Evolutionary conservation across 2,797 vertebrate genomes (phyloP), one percentile per base, ranked within the genome.

Genomic region (Furcifer pardalis): DNA sequence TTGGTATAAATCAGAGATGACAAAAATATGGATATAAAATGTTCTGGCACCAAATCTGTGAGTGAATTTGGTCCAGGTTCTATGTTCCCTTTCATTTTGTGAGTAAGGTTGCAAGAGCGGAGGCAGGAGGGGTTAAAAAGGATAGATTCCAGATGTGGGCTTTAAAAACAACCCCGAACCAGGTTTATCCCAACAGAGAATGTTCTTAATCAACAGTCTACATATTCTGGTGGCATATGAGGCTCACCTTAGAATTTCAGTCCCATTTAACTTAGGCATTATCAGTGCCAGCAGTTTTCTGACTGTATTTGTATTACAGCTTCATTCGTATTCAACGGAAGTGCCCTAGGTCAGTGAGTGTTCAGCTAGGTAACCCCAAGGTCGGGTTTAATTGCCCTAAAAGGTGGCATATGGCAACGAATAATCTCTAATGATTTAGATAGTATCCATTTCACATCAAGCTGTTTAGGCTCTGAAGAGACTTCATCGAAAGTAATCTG

Each of bases 341-440:
- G 96, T 97, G 96, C 96, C 96, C 93, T 91, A 92, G 98, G 98
- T 97, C 97, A 97, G 94, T 87, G 95, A 94, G 95, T 96, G 97
- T 96, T 96, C 96, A 95, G 97, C 91, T 95, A 94, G 86, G 92
- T 98, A 97, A 98, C 98, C 98, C 84, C 75, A 2, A 91, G 97
- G 97, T 98, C 96, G 81, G 92, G 93, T 94, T 94, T 97, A 98
- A 97, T 97, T 96, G 96, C 96, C 96, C 96, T 94, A 95, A 97
- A 96, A 97, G 97, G 97, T 96, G 95, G 97, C 97, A 98, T 96
- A 97, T 97, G 97, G 97, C 96, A 94, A 91, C 94, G 95, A 97
- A 96, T 97, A 94, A 96, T 95, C 94, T 92, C 95, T 98, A 99
- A 99, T 98, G 98, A 97, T 99, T 99, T 99, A 98, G 97, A 96